phyloP scores from a whole-genome alignment of 1,140 invertebrate species.

The Macrocentrus cingulum region DNA sequence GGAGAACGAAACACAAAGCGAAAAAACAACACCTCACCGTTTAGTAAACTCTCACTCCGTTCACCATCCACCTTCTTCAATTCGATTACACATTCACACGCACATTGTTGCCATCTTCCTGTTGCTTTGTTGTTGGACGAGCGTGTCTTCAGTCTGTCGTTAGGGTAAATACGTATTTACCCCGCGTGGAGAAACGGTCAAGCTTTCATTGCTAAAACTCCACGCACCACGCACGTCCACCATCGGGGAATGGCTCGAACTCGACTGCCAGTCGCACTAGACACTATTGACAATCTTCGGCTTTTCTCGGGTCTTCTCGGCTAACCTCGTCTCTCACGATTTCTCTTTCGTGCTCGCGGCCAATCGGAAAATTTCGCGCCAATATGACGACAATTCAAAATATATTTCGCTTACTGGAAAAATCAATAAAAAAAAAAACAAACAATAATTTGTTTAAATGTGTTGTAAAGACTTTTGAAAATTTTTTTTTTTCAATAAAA shows the following conservation, averaged over 20 bases:
- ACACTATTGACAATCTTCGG: background rate
- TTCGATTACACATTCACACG: constrained; percentile 25
- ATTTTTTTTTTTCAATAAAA: too few relatives aligned
- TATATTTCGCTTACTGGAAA: too few relatives aligned
- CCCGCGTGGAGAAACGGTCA: constrained; percentile 26
- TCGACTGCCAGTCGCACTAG: constrained; percentile 30
- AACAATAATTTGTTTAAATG: too few relatives aligned
- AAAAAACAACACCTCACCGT: background rate
- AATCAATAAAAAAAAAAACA: too few relatives aligned
- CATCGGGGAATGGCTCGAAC: constrained; percentile 34
- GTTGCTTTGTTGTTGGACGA: constrained; percentile 1
- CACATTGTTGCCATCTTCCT: background rate
- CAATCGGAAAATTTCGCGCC: too few relatives aligned
- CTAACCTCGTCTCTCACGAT: constrained; percentile 19
- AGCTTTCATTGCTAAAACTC: constrained; percentile 30
- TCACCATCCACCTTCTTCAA: constrained; percentile 33
- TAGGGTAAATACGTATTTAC: constrained; percentile 30
- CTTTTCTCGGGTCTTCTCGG: constrained; percentile 15
- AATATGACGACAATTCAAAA: too few relatives aligned
- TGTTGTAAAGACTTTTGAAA: too few relatives aligned
- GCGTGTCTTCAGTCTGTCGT: constrained; percentile 18
- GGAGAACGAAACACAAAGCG: too few relatives aligned
- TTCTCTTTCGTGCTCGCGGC: too few relatives aligned
- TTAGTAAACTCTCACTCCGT: constrained; percentile 34
- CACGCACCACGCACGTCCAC: constrained; percentile 34